Percentiles rank a stretch among this genome's conserved stretches.
Conservation (phyloP, 2,888 invertebrate genomes). For the Tholera decimalis region DNA sequence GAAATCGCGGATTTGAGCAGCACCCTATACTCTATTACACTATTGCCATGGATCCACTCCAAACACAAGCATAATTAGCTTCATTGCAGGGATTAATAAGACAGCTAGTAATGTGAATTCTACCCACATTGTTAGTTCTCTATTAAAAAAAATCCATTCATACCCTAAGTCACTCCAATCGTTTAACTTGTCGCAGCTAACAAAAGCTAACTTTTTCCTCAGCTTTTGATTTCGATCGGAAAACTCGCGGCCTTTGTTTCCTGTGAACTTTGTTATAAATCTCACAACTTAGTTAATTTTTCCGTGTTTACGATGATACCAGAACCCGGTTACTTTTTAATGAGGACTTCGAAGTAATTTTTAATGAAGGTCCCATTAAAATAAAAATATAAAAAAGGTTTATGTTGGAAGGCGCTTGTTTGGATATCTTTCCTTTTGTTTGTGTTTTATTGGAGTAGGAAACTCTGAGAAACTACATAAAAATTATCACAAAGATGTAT, state of each 20-base stretch:
- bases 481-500: too few species aligned
- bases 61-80: too few species aligned
- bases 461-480: too few species aligned
- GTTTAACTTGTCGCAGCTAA: constrained; percentile 48
- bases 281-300: constrained; percentile 33
- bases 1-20: too few species aligned
- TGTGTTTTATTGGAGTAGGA: too few species aligned
- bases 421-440: not conserved
- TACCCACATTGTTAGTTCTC: too few species aligned
- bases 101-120: too few species aligned
- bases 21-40: too few species aligned
- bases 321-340: constrained; percentile 17
- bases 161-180: constrained; percentile 42
- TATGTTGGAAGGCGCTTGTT: not conserved
- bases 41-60: too few species aligned
- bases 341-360: constrained; percentile 19
- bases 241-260: constrained; percentile 63
- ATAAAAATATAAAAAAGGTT: not conserved
- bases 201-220: constrained; percentile 63
- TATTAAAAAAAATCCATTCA: too few species aligned
- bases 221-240: constrained; percentile 66
- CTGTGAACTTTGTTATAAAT: constrained; percentile 51
- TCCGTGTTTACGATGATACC: constrained; percentile 37
- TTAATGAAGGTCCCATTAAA: constrained; percentile 10
- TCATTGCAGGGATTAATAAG: too few species aligned